These are phyloP conservation scores for Timandra comae DNA, from an alignment of 2,888 invertebrate genomes.

Conservation along the genomic window DNA sequence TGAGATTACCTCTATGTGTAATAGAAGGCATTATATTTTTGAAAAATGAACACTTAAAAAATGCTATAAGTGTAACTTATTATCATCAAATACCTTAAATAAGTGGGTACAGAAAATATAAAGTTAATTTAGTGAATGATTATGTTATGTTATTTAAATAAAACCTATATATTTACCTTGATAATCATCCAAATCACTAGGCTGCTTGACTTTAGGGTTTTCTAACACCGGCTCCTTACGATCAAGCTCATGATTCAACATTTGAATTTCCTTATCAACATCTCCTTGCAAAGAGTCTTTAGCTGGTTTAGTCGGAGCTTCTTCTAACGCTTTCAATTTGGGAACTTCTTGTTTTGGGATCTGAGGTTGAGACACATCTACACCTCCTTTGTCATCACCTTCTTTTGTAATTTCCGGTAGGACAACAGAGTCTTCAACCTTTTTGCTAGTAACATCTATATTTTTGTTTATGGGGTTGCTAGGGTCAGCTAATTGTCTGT, in stretches of 20 bases:
- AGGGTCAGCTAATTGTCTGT: constrained; percentile 2
- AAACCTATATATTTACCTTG: constrained; percentile 24
- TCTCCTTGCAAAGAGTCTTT: constrained; percentile 3
- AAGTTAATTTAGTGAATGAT: too few species aligned
- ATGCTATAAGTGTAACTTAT: too few species aligned
- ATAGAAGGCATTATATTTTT: too few species aligned
- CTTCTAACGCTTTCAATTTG: constrained; percentile 3
- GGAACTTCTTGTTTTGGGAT: neutral
- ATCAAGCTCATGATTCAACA: constrained; percentile 13
- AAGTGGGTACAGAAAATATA: too few species aligned
- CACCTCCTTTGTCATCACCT: too few species aligned
- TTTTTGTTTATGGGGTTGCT: constrained; percentile 1
- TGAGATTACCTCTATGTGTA: too few species aligned
- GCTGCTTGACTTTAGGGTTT: constrained; percentile 21
- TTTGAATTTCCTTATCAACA: constrained; percentile 10
- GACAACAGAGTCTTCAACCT: neutral
- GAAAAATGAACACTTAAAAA: too few species aligned
- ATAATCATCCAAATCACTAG: constrained; percentile 26
- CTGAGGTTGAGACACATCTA: too few species aligned
- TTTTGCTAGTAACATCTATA: constrained; percentile 1
- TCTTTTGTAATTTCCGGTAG: neutral
- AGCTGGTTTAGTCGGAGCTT: constrained; percentile 9
- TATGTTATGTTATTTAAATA: too few species aligned
- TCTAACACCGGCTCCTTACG: constrained; percentile 24
- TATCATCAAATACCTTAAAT: too few species aligned